phyloP scores from a whole-genome alignment of 92 coral and sea anemone species.

The Palythoa grandis region DNA sequence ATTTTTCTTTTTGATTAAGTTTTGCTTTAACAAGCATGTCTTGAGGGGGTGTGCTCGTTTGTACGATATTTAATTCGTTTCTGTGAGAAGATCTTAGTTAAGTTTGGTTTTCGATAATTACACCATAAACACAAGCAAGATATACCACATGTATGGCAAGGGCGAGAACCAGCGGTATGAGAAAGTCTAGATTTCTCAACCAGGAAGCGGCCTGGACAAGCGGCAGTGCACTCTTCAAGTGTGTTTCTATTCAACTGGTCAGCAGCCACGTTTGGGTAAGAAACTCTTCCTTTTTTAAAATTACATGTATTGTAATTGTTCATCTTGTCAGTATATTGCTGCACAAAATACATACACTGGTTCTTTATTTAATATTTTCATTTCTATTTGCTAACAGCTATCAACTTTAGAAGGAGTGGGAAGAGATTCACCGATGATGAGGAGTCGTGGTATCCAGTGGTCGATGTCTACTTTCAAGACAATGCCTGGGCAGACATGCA shows the following conservation, averaged over 20 bases:
- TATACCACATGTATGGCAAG: too few species aligned
- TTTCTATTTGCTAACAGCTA: slow-evolving; percentile 24
- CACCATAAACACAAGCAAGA: slow-evolving; percentile 25
- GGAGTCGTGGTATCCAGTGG: slow-evolving; percentile 47
- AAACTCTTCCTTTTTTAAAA: slow-evolving; percentile 16
- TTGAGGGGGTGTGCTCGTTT: too few species aligned
- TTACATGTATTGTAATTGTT: slow-evolving; percentile 28
- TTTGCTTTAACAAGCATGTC: too few species aligned
- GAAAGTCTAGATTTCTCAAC: slow-evolving; percentile 42
- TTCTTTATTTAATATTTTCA: slow-evolving; percentile 19
- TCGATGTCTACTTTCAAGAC: slow-evolving; percentile 50
- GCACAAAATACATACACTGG: slow-evolving; percentile 19
- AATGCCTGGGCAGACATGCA: slow-evolving; percentile 55
- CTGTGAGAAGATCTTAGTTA: too few species aligned
- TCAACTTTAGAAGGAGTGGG: slow-evolving; percentile 39
- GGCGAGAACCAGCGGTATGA: slow-evolving; percentile 24
- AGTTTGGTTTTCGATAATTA: slow-evolving; percentile 42
- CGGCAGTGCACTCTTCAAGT: slow-evolving; percentile 48
- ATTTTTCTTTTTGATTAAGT: too few species aligned
- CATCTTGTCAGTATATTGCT: slow-evolving; percentile 28
- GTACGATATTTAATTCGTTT: too few species aligned
- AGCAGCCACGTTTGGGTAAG: slow-evolving; percentile 37
- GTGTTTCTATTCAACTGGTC: slow-evolving; percentile 50
- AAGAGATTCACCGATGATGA: slow-evolving; percentile 46
- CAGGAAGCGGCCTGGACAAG: slow-evolving; percentile 46